Base-by-base conservation (phyloP, 2,888 invertebrate genomes). In the Drosophila koepferae region DNA sequence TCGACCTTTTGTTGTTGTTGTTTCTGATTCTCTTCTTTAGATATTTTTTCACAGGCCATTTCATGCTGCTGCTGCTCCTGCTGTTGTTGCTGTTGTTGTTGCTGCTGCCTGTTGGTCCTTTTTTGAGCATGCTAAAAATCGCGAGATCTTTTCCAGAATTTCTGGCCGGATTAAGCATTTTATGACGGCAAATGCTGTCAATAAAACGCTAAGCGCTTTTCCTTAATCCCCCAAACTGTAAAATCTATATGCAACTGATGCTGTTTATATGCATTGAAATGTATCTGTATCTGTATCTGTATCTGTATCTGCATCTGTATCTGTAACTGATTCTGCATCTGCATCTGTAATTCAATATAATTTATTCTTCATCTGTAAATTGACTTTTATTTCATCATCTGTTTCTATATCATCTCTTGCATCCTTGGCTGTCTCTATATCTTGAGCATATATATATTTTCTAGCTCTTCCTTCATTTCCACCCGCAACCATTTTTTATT, bases 181-280 rank as follows among this genome's bases (percentile, higher is more conserved):
- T 82, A 81, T 61, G 80, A 44, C 48, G 54, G 66, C 67, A 65
- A 75, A 71, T 66, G 60, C 46, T 58, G 79, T 38, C 78, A 63
- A 86, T 90, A 90, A 90, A 90, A 82, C 81, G 74, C 89, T 90
- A 82, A 91, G 81, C 90, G 87, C 79, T 89, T 82, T 72, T 62
- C 53, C 58, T 74, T 70, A 86, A 84, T 87, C 80, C 77, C 55
- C 62, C 51, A 54, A 58, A 58, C 58, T 53, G 36, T 48, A 63
- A 44, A 64, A 44, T 49, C 4, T 43, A 18, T 43, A 1, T 43
- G 18, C 18, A 43, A 10, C 18, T 43, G 28, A 28, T 28, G 28
- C 28, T 28, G 28, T 28, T 28, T 28, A 28, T 5, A 28, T 28
- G 28, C 6, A 28, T 28, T 28, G 28, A 28, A 28, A 28, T 28